These are phyloP conservation scores for Scaptomyza polygonia DNA, from an alignment of 2,888 invertebrate species.

Conservation along the genomic window DNA sequence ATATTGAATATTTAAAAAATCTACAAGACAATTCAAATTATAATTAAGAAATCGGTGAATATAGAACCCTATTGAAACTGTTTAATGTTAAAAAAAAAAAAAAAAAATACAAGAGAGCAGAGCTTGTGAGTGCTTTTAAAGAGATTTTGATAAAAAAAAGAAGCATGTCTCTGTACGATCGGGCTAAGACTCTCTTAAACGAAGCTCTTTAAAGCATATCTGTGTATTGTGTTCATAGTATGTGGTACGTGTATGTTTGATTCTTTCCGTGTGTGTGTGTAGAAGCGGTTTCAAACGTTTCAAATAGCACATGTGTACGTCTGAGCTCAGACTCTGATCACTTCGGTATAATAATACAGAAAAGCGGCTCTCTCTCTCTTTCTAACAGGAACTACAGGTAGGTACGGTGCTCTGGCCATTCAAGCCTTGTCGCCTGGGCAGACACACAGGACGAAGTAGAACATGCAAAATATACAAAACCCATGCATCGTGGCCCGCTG, in stretches of 20 bases:
- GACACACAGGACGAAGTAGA: conserved; percentile 7
- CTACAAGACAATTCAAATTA: background rate
- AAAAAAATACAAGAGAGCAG: conserved; percentile 1
- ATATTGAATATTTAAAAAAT: background rate
- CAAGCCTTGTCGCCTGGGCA: background rate
- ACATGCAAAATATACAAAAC: background rate
- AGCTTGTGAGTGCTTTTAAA: background rate
- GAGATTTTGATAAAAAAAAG: background rate
- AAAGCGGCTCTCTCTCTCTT: background rate
- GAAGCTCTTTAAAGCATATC: conserved; percentile 11
- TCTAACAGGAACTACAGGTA: background rate
- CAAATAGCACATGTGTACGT: background rate
- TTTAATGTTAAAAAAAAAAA: background rate
- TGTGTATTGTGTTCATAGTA: background rate
- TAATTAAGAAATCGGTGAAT: background rate
- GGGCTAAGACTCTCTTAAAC: conserved; percentile 7
- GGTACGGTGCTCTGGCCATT: background rate
- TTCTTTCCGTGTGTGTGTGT: background rate
- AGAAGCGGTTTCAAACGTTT: conserved; percentile 2
- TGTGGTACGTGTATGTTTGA: background rate
- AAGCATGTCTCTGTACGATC: conserved; percentile 2
- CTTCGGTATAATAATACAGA: background rate
- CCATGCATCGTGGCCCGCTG: conserved; percentile 1
- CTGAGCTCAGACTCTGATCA: background rate
- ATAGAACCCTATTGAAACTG: background rate